A percentile compares a stretch with the other conserved stretches of the same genome.
These are phyloP conservation scores for Mellilla xanthometata DNA, from an alignment of 2,888 invertebrate genomes.

Conservation along the genomic window DNA sequence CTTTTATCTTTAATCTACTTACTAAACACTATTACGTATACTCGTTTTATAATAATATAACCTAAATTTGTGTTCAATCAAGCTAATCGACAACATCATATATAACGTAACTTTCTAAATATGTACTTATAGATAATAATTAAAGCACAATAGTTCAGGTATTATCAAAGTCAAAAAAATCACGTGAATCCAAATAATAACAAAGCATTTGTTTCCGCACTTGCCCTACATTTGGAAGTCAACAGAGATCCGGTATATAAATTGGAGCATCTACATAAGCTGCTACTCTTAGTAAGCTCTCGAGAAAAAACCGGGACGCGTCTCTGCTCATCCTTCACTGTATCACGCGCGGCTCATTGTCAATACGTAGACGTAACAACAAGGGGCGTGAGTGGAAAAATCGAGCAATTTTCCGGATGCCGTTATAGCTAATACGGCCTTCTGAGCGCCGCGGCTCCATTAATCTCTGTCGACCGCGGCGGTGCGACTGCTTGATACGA, in stretches of 20 bases:
- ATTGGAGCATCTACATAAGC: constrained; percentile 34
- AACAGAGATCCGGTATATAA: constrained; percentile 28
- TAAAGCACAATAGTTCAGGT: too few species aligned
- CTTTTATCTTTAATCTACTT: too few species aligned
- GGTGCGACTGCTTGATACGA: constrained; percentile 62
- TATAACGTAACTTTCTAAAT: too few species aligned
- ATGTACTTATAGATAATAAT: too few species aligned
- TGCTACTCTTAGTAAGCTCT: constrained; percentile 30
- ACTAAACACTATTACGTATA: too few species aligned
- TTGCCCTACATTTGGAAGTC: constrained; percentile 21
- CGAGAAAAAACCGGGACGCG: constrained; percentile 30
- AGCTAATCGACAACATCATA: too few species aligned
- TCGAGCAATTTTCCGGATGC: constrained; percentile 76
- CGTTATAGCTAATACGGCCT: constrained; percentile 75
- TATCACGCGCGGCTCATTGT: constrained; percentile 57
- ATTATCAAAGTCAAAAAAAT: not conserved
- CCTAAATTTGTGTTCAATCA: too few species aligned
- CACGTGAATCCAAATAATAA: not conserved
- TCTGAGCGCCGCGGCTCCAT: constrained; percentile 65
- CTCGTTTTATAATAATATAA: too few species aligned
- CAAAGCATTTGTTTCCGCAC: not conserved
- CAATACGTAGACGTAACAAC: constrained; percentile 64
- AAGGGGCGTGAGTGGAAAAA: constrained; percentile 69
- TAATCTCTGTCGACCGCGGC: constrained; percentile 76
- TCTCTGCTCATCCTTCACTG: constrained; percentile 39